Conservation (phyloP, 1,140 invertebrate genomes). For the Mesaphorura yosii region DNA sequence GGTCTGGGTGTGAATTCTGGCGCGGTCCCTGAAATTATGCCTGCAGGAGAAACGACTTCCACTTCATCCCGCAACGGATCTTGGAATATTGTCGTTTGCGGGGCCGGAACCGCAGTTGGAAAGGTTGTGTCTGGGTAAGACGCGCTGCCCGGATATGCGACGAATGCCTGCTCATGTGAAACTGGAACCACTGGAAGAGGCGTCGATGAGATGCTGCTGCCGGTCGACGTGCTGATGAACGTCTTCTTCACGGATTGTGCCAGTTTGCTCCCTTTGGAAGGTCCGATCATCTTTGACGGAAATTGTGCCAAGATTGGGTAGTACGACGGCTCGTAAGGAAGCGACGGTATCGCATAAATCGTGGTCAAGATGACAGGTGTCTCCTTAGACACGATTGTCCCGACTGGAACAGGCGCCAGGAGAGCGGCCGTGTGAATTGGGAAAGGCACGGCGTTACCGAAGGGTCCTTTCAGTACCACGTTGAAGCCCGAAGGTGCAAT, state of each 20-base stretch:
- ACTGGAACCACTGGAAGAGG: too few species aligned
- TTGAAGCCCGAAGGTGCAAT: slow-evolving; percentile 14
- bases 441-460: not conserved
- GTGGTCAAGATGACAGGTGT: slow-evolving; percentile 12
- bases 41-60: not conserved
- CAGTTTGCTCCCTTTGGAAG: not conserved
- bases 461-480: slow-evolving; percentile 2
- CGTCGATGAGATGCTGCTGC: too few species aligned
- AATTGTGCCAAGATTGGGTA: not conserved
- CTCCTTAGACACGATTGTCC: slow-evolving; percentile 4
- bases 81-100: not conserved
- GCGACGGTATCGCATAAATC: slow-evolving; percentile 14
- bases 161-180: too few species aligned
- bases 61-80: too few species aligned
- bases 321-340: slow-evolving; percentile 1
- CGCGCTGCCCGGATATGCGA: too few species aligned
- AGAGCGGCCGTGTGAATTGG: slow-evolving; percentile 7
- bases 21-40: not conserved
- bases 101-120: too few species aligned
- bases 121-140: too few species aligned
- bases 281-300: not conserved
- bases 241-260: not conserved
- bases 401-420: slow-evolving; percentile 13
- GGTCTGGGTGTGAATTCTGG: not conserved
- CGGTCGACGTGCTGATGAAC: not conserved